Evolutionary conservation across 2,888 invertebrate genomes (phyloP).

Genomic region (Isoperla grammatica): DNA sequence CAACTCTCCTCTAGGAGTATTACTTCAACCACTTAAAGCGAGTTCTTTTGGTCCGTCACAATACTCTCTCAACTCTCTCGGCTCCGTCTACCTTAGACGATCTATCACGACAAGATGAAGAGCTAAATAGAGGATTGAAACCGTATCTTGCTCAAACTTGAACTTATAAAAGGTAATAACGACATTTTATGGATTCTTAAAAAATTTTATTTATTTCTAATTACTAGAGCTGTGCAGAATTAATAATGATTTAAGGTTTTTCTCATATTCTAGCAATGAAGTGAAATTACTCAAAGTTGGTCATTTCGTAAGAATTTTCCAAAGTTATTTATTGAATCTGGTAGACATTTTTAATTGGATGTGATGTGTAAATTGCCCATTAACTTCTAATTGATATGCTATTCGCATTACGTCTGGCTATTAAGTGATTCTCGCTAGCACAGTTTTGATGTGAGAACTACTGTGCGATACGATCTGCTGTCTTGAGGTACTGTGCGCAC

Average conservation of each 20-base stretch:
- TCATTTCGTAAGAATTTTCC: background rate
- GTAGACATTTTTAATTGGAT: background rate
- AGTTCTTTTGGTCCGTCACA: too few species aligned
- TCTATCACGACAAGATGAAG: background rate
- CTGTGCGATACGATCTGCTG: too few species aligned
- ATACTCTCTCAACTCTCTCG: background rate
- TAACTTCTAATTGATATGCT: background rate
- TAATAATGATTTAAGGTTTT: slow-evolving; percentile 2
- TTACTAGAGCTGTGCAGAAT: background rate
- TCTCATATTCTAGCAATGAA: slow-evolving; percentile 1
- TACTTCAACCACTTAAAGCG: too few species aligned
- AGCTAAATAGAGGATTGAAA: background rate
- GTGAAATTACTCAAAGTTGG: slow-evolving; percentile 7
- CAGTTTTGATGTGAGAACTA: too few species aligned
- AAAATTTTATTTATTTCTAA: slow-evolving; percentile 13
- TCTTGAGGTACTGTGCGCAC: too few species aligned
- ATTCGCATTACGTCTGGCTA: too few species aligned
- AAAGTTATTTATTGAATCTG: background rate
- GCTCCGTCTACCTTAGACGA: background rate
- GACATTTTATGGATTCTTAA: background rate
- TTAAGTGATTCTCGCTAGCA: too few species aligned
- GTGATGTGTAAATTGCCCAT: background rate
- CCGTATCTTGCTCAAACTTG: background rate
- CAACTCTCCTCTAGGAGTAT: background rate
- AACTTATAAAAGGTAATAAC: background rate